Percentiles rank a stretch among this genome's conserved stretches.
Conservation (phyloP, 2,113 vertebrate species). For the Odontophorus gujanensis region DNA sequence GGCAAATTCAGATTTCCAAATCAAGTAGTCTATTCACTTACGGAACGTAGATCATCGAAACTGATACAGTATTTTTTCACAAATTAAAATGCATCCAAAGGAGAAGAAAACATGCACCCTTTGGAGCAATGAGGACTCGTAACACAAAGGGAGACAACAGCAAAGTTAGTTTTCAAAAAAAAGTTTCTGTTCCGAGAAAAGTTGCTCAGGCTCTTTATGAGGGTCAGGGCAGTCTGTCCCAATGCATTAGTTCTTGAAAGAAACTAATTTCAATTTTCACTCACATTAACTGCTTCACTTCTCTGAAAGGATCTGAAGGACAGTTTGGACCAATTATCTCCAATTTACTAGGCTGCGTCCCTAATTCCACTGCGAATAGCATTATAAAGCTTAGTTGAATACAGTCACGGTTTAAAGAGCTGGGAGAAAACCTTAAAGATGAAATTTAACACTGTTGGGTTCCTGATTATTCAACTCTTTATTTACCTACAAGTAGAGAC, state of each 20-base stretch:
- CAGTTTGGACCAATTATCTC: constrained; percentile 54
- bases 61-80: background rate
- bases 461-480: background rate
- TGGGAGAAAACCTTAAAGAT: background rate
- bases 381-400: constrained; percentile 25
- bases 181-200: background rate
- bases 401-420: background rate
- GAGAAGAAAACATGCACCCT: background rate
- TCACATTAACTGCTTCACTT: constrained; percentile 61
- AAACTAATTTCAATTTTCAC: constrained; percentile 57
- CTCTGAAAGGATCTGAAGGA: constrained; percentile 41
- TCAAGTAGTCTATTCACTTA: background rate
- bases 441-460: background rate
- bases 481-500: background rate
- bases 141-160: background rate
- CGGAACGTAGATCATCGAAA: background rate
- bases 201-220: constrained; percentile 1
- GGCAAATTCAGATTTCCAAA: background rate
- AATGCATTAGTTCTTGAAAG: constrained; percentile 43
- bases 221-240: constrained; percentile 51
- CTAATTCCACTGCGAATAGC: constrained; percentile 6
- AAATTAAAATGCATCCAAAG: background rate
- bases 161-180: background rate
- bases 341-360: constrained; percentile 29
- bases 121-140: too few species aligned